These are phyloP conservation scores for Porites lutea DNA, from an alignment of 64 coral and sea anemone genomes.

Conservation along the genomic window DNA sequence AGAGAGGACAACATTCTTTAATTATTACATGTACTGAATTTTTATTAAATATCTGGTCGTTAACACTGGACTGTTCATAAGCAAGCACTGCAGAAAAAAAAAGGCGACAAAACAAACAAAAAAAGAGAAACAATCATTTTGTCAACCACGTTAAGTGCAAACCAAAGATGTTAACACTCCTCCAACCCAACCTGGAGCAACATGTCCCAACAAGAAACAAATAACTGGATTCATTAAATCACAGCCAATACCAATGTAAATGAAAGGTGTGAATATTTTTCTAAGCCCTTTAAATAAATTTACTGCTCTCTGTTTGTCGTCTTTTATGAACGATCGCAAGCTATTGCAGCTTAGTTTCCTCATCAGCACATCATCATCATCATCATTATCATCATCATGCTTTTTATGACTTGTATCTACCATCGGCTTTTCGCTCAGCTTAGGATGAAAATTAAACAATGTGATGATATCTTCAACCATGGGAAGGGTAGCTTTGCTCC, in stretches of 20 bases:
- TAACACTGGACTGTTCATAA: too few relatives aligned
- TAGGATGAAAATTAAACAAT: slow-evolving; percentile 55
- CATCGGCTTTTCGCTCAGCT: slow-evolving; percentile 33
- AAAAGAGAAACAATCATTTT: too few relatives aligned
- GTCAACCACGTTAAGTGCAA: slow-evolving; percentile 15
- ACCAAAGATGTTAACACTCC: slow-evolving; percentile 56
- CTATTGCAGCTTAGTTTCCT: background rate
- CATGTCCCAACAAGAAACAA: slow-evolving; percentile 48
- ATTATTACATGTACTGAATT: too few relatives aligned
- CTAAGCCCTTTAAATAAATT: slow-evolving; percentile 58
- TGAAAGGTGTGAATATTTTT: slow-evolving; percentile 47
- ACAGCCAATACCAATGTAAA: slow-evolving; percentile 39
- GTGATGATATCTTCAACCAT: slow-evolving; percentile 14
- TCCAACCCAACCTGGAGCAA: slow-evolving; percentile 82
- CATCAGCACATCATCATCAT: background rate
- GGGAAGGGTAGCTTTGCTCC: slow-evolving; percentile 51
- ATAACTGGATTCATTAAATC: slow-evolving; percentile 70
- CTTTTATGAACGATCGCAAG: background rate
- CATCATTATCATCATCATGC: background rate
- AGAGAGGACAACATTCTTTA: too few relatives aligned
- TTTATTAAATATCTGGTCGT: too few relatives aligned
- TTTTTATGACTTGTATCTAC: background rate
- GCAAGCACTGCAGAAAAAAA: too few relatives aligned
- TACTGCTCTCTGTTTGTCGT: background rate
- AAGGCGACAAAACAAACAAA: too few relatives aligned